These are phyloP conservation scores for Anseranas semipalmata DNA, from an alignment of 2,113 vertebrate genomes.

Conservation along the genomic window DNA sequence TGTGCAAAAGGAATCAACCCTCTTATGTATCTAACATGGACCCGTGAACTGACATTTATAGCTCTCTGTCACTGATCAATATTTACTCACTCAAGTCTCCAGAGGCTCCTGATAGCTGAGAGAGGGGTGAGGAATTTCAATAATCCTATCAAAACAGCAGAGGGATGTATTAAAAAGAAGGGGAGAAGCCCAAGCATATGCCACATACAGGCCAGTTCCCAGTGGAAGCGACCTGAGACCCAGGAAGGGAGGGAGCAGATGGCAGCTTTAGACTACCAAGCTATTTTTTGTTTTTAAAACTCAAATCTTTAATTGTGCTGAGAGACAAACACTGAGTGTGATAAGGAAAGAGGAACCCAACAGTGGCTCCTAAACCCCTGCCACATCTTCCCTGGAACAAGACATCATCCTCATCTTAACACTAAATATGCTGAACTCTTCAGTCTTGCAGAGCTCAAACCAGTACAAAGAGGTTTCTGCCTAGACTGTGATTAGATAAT, in stretches of 20 bases:
- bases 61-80: not conserved
- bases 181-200: not conserved
- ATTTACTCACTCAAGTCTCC: not conserved
- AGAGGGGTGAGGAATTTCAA: slow-evolving; percentile 63
- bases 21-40: not conserved
- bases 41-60: not conserved
- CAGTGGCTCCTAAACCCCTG: not conserved
- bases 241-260: not conserved
- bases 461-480: not conserved
- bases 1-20: not conserved
- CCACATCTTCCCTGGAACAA: not conserved
- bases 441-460: not conserved
- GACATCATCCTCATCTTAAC: not conserved
- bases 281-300: not conserved
- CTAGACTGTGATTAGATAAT: fast-evolving
- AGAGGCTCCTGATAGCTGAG: not conserved
- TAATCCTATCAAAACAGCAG: not conserved
- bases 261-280: not conserved
- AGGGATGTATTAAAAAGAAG: not conserved
- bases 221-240: fast-evolving
- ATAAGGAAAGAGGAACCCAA: not conserved
- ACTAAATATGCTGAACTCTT: not conserved
- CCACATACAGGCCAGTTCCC: fast-evolving
- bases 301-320: not conserved
- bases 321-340: not conserved